Evolutionary conservation across 2,113 vertebrate genomes (phyloP), one percentile per base, ranked within the genome.

Genomic region (Gasterosteus aculeatus): DNA sequence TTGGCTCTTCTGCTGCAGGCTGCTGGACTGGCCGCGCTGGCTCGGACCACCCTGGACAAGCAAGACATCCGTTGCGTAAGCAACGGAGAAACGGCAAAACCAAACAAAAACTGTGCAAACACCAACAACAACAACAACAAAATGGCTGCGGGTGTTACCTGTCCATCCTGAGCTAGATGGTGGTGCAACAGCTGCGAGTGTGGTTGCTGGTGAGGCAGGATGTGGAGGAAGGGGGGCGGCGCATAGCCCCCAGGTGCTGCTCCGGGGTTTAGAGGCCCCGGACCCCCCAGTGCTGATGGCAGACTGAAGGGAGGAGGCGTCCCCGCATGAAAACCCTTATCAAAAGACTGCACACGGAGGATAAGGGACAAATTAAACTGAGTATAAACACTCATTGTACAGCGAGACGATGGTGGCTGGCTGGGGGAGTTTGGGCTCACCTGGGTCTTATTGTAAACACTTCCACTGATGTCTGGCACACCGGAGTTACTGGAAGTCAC

Each of bases 371-470:
- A 0, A 14, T 72, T 26, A 1, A 71, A 12, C 85, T 66, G 15
- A 1, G 31, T 8, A 51, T 41, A 11, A 51, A 47, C 9, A 44
- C 18, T 7, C 64, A 44, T 1, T n/a, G 16, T 8, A 46, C 1
- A 33, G 22, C 0, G 16, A 14, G 18, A 49, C 46, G 26, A 16
- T 3, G 47, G 0, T 10, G 1, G 19, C 3, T 22, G n/a, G 26
- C 12, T 29, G 7, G 47, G 5, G 11, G 41, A 33, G 8, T 16
- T 9, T 3, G 44, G 14, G 84, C 95, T 85, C 85, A 99, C 97
- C 97, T 99, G 97, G 86, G 97, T 98, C 95, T 99, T 99, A 92
- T 97, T 99, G 95, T 99, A 99, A 95, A 99, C 98, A 87, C 97
- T 98, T 94, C 98, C 98, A 88, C 97, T 99, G 94, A 99, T 99